A percentile compares a stretch with the other conserved stretches of the same genome.
These are phyloP conservation scores for Hippocampus guttulatus DNA, from an alignment of 2,113 vertebrate genomes.

Conservation along the genomic window DNA sequence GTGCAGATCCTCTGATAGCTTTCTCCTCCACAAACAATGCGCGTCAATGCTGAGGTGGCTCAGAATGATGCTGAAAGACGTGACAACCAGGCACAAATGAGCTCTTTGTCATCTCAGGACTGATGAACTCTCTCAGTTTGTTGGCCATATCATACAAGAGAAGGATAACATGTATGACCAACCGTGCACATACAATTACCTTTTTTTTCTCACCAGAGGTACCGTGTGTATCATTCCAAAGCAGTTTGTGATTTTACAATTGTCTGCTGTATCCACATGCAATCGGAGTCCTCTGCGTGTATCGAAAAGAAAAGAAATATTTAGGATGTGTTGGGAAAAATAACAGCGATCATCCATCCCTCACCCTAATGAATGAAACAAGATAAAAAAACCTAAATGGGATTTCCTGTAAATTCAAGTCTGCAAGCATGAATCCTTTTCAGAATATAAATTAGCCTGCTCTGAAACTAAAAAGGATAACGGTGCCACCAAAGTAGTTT, in stretches of 20 bases:
- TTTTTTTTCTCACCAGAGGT: neutral
- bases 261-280: conserved; percentile 11
- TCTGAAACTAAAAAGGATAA: neutral
- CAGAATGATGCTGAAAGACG: conserved; percentile 47
- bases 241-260: neutral
- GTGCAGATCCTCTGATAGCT: conserved; percentile 83
- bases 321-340: neutral
- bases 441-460: neutral
- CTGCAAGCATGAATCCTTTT: neutral
- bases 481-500: neutral
- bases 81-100: conserved; percentile 34
- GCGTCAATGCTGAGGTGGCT: conserved; percentile 56
- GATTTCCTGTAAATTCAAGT: neutral
- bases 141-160: neutral
- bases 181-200: neutral
- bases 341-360: neutral
- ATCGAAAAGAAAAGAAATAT: neutral
- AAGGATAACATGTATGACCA: neutral
- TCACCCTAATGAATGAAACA: neutral
- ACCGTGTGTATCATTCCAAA: neutral
- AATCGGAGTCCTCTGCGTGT: neutral
- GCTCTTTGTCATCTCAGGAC: conserved; percentile 28
- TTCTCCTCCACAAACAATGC: conserved; percentile 79
- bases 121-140: conserved; percentile 30
- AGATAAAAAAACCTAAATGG: neutral